Base-by-base conservation (phyloP, 2,113 vertebrate genomes). In the Tupaia tana region DNA sequence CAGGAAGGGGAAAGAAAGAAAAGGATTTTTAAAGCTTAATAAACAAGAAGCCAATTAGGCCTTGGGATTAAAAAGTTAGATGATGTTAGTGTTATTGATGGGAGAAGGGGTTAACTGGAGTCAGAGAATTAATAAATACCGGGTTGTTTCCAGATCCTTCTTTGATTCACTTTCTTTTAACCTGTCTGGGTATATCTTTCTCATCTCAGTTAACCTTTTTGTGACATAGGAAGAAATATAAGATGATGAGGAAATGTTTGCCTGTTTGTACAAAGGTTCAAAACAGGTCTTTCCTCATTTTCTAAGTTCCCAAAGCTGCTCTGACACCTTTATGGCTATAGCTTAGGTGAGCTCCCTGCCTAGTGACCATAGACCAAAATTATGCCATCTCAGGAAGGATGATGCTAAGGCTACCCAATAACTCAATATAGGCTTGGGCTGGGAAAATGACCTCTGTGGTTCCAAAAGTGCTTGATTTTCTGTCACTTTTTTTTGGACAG, bases 31-130 rank as follows among this genome's bases (percentile, higher is more conserved):
- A 96, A 95, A 94, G 93, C 86, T 94, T 97, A 96, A 97, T 90
- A 96, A 96, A 95, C 93, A 96, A 70, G 83, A 94, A 95, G 86
- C 93, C 92, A 96, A 97, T 97, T 97, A 98, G 71, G 71, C 74
- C 67, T 92, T 9, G 5, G n/a, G 75, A 94, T 92, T 93, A 87
- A 97, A 97, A 96, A 93, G 73, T 79, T 87, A 91, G 89, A 83
- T 85, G 86, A 94, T 96, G 66, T 96, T 85, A 96, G 82, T 73
- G 25, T 91, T 96, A 90, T 93, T 1, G 0, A 75, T 74, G 58
- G 66, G 61, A 87, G 58, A 79, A 74, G 43, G 74, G 89, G 70
- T 77, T 90, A 95, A 82, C 74, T 52, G 43, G 69, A 97, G 64
- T 19, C 81, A 80, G 69, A 34, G 69, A 95, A 93, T 86, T 89